Evolutionary conservation across 2,113 vertebrate species (phyloP), one percentile per base, ranked within the genome.

Genomic region (Oryzias melastigma): DNA sequence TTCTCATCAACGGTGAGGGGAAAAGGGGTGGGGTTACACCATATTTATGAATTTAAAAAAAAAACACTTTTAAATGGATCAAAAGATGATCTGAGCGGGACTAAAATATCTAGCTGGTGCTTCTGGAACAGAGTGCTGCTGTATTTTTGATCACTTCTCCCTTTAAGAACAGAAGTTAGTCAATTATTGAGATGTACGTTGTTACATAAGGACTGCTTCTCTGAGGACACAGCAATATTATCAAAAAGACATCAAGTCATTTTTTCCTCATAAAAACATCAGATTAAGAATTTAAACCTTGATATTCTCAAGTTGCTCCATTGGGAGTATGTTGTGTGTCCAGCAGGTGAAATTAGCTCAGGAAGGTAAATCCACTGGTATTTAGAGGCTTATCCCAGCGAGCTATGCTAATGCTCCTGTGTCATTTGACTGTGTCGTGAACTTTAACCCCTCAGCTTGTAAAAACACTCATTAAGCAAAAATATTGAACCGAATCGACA

Each of bases 211-310:
- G 51, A 41, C 20, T 17, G 18, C 29, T 62, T 62, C 27, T 14
- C 14, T 66, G 19, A 52, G 13, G 22, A 22, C 20, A 59, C 65
- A 68, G 18, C 56, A 58, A 67, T 64, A 77, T 69, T 63, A 44
- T 42, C 15, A 68, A 25, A 58, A 44, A 50, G 13, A 58, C 52
- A 24, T 49, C 67, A 35, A 59, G 48, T 61, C 41, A 59, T 58
- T 27, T 58, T 27, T 2, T 14, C 67, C 49, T 49, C 40, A 60
- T 48, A 49, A 79, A 14, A n/a, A 15, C 18, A n/a, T 12, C 12
- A 8, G 12, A 35, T 35, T 35, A 12, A 10, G 10, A 35, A 35
- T 35, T 35, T 35, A 35, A 35, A 35, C 35, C 35, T 35, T 12
- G 10, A 12, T 12, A 8, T 35, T 35, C 10, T 35, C 35, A 12